Conservation (phyloP, 2,113 vertebrate species). For the Corydoras sp. region DNA sequence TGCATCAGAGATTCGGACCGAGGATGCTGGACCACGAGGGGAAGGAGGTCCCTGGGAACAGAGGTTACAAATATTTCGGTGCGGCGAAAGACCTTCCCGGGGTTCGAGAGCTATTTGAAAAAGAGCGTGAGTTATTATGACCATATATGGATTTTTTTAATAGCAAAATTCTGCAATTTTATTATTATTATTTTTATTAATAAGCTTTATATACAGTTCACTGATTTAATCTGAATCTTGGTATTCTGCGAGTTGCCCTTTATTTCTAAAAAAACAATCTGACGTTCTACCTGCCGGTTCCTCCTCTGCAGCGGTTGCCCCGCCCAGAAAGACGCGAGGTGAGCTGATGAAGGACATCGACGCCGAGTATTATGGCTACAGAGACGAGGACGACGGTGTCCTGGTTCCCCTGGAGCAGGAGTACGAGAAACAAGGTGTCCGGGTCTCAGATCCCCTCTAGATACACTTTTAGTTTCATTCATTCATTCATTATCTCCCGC, state of each 20-base stretch:
- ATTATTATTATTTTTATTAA: no score
- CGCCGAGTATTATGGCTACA: conserved; percentile 92
- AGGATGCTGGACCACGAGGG: conserved; percentile 96
- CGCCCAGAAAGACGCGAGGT: conserved; percentile 81
- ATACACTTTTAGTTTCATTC: no score
- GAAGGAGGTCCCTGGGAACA: conserved; percentile 93
- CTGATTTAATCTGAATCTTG: no score
- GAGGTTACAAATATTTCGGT: conserved; percentile 96
- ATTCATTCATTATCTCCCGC: no score
- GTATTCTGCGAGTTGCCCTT: no score
- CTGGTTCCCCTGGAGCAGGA: conserved; percentile 86
- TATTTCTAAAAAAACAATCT: no score
- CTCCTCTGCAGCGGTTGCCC: conserved; percentile 69
- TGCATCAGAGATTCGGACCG: conserved; percentile 79
- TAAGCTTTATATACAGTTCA: no score
- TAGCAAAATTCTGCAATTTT: no score
- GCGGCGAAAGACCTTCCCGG: conserved; percentile 94
- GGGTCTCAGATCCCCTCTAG: not conserved
- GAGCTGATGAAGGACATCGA: conserved; percentile 97
- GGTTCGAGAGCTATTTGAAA: conserved; percentile 92
- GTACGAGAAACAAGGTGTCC: conserved; percentile 79
- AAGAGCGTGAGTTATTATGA: conserved; percentile 77
- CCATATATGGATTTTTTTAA: no score
- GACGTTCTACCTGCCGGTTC: not conserved
- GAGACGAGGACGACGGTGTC: conserved; percentile 92